These are phyloP conservation scores for Suricata suricatta DNA, from an alignment of 2,113 vertebrate genomes.

Conservation along the genomic window DNA sequence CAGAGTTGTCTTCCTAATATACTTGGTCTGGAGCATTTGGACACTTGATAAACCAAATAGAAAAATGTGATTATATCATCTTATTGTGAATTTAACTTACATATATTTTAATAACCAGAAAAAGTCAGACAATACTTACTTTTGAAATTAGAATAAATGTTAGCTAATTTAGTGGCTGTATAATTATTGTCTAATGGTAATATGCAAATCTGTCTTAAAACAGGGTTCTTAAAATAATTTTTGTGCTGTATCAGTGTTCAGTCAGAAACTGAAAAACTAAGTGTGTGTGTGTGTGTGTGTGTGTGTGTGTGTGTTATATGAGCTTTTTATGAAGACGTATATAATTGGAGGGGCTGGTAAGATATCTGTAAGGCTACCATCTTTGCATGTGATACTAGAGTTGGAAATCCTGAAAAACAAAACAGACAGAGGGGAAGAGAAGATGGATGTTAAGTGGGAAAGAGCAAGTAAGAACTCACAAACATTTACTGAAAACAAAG, in stretches of 20 bases:
- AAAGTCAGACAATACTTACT: neutral
- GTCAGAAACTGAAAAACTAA: neutral
- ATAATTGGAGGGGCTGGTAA: neutral
- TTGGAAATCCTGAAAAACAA: neutral
- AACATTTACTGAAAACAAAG: neutral
- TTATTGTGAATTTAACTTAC: neutral
- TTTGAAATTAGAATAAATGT: neutral
- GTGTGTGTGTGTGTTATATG: neutral
- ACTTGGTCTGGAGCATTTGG: neutral
- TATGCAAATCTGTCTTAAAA: neutral
- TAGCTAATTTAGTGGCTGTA: neutral
- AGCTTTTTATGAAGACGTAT: neutral
- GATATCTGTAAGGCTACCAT: neutral
- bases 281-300: neutral
- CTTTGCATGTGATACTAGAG: neutral
- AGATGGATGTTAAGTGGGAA: neutral
- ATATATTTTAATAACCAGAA: neutral
- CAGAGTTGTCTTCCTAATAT: neutral
- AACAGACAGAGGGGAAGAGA: neutral
- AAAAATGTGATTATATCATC: neutral
- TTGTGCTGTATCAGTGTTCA: neutral
- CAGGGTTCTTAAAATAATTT: neutral
- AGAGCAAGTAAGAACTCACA: neutral
- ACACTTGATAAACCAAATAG: neutral
- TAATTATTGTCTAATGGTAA: neutral